A percentile compares a stretch with the other conserved stretches of the same genome.
Conservation (phyloP, 2,888 invertebrate species). For the Meiosimyza platycephala region DNA sequence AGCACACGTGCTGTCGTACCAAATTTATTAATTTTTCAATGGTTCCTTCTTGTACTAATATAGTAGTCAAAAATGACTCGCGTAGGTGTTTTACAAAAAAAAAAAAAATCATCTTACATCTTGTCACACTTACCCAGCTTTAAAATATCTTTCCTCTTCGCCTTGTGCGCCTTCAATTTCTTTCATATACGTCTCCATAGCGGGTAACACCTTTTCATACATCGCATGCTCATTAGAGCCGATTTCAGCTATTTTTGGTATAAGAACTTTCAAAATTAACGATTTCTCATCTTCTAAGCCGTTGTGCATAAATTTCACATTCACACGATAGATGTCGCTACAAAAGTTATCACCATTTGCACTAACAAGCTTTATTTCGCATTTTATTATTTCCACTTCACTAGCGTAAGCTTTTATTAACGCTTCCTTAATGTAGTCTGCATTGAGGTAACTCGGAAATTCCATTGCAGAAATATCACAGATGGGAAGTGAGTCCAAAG, state of each 20-base stretch:
- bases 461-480: constrained; percentile 25
- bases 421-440: constrained; percentile 36
- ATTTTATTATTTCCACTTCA: constrained; percentile 35
- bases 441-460: constrained; percentile 37
- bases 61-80: too few species aligned
- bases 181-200: constrained; percentile 42
- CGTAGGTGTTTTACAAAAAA: too few species aligned
- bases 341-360: constrained; percentile 57
- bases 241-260: constrained; percentile 49
- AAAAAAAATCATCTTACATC: too few species aligned
- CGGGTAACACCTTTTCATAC: constrained; percentile 52
- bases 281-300: constrained; percentile 39
- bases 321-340: constrained; percentile 54
- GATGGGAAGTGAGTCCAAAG: not conserved
- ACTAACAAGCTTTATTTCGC: constrained; percentile 38
- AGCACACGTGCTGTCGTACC: too few species aligned
- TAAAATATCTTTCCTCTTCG: constrained; percentile 45
- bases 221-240: constrained; percentile 54
- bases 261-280: constrained; percentile 52
- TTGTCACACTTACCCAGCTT: constrained; percentile 49
- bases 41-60: too few species aligned
- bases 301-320: constrained; percentile 42
- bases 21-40: too few species aligned
- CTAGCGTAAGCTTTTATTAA: constrained; percentile 30
- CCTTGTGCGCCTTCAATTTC: constrained; percentile 18